Conservation (phyloP, 2,888 invertebrate species). For the Dryobotodes eremita region DNA sequence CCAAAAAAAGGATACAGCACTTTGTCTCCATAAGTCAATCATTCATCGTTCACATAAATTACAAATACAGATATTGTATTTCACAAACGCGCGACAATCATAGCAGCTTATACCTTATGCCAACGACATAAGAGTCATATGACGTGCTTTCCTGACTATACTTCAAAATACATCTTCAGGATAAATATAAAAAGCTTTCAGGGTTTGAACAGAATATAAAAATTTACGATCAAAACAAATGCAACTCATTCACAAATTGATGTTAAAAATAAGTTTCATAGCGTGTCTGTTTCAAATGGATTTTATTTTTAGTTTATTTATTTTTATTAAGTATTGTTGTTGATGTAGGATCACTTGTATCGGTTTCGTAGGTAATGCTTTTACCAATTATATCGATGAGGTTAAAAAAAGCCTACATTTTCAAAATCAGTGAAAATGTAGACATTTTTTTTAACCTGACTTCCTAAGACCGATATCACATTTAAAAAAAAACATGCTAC, state of each 20-base stretch:
- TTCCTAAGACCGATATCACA: too few relatives aligned
- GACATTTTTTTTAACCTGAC: too few relatives aligned
- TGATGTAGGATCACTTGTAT: constrained; percentile 29
- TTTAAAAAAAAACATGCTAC: too few relatives aligned
- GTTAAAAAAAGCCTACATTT: too few relatives aligned
- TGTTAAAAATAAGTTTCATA: constrained; percentile 61
- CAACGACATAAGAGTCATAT: not conserved
- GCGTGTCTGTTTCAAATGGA: constrained; percentile 63
- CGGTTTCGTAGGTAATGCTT: not conserved
- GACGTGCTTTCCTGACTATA: not conserved
- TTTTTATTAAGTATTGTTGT: constrained; percentile 29
- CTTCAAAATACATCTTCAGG: constrained; percentile 26
- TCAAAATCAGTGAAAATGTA: not conserved
- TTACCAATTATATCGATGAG: not conserved
- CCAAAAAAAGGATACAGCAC: constrained; percentile 44
- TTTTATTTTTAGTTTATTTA: constrained; percentile 64
- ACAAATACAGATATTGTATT: not conserved
- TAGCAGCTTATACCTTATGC: not conserved
- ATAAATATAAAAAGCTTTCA: constrained; percentile 67
- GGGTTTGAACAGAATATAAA: constrained; percentile 61
- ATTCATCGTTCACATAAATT: constrained; percentile 30
- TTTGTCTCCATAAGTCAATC: constrained; percentile 49
- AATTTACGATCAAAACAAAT: constrained; percentile 67
- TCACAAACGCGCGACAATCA: not conserved
- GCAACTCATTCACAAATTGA: constrained; percentile 68